Evolutionary conservation across 2,113 vertebrate species (phyloP).

Genomic region (Glaucidium brasilianum): DNA sequence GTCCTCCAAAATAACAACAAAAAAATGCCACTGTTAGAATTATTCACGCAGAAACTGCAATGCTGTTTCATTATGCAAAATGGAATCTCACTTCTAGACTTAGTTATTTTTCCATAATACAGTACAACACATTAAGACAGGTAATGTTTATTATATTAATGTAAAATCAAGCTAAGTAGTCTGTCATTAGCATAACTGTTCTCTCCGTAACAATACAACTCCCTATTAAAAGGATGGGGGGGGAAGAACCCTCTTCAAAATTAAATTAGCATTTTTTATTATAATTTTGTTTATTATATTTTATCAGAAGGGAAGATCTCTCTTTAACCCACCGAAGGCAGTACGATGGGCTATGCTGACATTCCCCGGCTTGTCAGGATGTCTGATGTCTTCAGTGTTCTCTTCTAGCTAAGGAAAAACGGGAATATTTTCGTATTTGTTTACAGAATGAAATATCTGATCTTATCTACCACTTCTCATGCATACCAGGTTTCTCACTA

Average conservation of each 20-base stretch:
- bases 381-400: background rate
- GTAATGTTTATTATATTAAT: constrained; percentile 81
- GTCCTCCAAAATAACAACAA: constrained; percentile 46
- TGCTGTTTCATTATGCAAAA: constrained; percentile 68
- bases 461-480: constrained; percentile 67
- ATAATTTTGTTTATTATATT: constrained; percentile 70
- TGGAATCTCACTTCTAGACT: constrained; percentile 69
- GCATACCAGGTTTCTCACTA: constrained; percentile 67
- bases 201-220: constrained; percentile 72
- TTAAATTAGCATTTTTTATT: constrained; percentile 79
- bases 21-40: background rate
- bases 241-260: constrained; percentile 62
- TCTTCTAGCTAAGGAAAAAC: constrained; percentile 48
- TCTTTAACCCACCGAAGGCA: constrained; percentile 42
- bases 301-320: constrained; percentile 69
- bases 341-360: constrained; percentile 42
- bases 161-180: constrained; percentile 77
- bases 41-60: constrained; percentile 57
- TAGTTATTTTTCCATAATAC: constrained; percentile 64
- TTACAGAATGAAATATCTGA: constrained; percentile 63
- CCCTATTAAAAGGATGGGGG: constrained; percentile 21
- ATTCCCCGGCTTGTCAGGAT: constrained; percentile 56
- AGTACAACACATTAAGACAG: constrained; percentile 67
- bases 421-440: constrained; percentile 67
- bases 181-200: constrained; percentile 78